Conservation (phyloP, 2,888 invertebrate species). For the Phytoseiulus persimilis region DNA sequence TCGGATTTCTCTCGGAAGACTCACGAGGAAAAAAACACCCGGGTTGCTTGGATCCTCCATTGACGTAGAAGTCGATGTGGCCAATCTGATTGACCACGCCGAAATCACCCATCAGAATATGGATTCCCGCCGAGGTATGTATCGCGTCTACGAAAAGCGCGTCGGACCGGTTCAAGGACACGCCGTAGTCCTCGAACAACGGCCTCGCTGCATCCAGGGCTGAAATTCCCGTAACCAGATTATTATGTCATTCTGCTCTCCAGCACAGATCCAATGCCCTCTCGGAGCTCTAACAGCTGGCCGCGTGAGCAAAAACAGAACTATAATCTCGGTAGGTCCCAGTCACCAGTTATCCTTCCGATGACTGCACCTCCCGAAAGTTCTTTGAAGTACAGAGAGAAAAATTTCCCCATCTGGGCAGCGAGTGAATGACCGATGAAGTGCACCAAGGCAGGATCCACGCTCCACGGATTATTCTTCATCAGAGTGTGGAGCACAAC, state of each 20-base stretch:
- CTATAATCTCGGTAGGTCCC: no score
- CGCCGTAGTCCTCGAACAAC: not conserved
- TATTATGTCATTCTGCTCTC: no score
- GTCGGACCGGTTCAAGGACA: not conserved
- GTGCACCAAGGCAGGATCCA: not conserved
- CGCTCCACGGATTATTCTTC: not conserved
- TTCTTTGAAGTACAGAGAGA: not conserved
- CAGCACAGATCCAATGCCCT: no score
- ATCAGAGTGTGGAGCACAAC: conserved; percentile 38
- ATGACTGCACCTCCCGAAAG: not conserved
- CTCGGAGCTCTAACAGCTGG: not conserved
- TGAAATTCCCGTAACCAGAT: no score
- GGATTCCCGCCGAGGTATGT: not conserved
- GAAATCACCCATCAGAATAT: not conserved
- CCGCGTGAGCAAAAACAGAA: no score
- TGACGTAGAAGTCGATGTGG: conserved; percentile 21
- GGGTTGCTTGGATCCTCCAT: not conserved
- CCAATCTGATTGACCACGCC: not conserved
- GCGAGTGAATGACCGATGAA: not conserved
- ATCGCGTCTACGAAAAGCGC: not conserved
- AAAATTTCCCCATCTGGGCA: not conserved
- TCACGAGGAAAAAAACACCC: not conserved
- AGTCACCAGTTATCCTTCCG: not conserved
- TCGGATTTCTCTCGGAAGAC: not conserved
- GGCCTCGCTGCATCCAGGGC: not conserved